These are phyloP conservation scores for Slavum lentiscoides DNA, from an alignment of 2,888 invertebrate species.

Conservation along the genomic window DNA sequence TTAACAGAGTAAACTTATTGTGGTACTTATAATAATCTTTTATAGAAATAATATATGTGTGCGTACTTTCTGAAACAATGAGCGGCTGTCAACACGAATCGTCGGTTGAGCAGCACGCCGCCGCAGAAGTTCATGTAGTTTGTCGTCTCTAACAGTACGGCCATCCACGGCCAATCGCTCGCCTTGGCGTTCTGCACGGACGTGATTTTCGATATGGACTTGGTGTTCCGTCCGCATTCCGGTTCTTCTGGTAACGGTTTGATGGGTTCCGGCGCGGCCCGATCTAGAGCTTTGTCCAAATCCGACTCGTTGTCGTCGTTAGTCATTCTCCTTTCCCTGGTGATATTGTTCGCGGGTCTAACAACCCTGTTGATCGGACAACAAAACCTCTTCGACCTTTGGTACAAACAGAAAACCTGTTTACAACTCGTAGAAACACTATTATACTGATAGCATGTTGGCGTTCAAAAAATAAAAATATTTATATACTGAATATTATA, in stretches of 20 bases:
- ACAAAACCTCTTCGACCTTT: slow-evolving; percentile 24
- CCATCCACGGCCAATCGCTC: slow-evolving; percentile 84
- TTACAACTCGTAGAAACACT: too few species aligned
- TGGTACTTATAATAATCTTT: too few species aligned
- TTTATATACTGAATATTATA: too few species aligned
- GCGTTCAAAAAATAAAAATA: too few species aligned
- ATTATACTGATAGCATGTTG: too few species aligned
- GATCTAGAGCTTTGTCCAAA: slow-evolving; percentile 22
- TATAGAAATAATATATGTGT: not conserved
- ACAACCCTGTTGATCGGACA: not conserved
- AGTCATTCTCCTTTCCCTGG: not conserved
- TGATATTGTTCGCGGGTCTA: not conserved
- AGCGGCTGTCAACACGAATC: slow-evolving; percentile 77
- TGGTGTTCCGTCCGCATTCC: slow-evolving; percentile 54
- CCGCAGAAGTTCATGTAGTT: slow-evolving; percentile 74
- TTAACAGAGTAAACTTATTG: too few species aligned
- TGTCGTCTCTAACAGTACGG: slow-evolving; percentile 69
- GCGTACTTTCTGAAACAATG: slow-evolving; percentile 70
- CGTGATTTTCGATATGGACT: slow-evolving; percentile 26
- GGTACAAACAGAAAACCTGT: not conserved
- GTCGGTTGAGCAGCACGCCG: slow-evolving; percentile 77
- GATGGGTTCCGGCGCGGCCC: slow-evolving; percentile 17
- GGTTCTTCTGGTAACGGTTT: slow-evolving; percentile 42
- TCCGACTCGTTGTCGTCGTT: slow-evolving; percentile 16
- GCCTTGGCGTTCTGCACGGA: slow-evolving; percentile 56